Evolutionary conservation across 2,113 vertebrate genomes (phyloP).

Genomic region (Amphilophus citrinellus): DNA sequence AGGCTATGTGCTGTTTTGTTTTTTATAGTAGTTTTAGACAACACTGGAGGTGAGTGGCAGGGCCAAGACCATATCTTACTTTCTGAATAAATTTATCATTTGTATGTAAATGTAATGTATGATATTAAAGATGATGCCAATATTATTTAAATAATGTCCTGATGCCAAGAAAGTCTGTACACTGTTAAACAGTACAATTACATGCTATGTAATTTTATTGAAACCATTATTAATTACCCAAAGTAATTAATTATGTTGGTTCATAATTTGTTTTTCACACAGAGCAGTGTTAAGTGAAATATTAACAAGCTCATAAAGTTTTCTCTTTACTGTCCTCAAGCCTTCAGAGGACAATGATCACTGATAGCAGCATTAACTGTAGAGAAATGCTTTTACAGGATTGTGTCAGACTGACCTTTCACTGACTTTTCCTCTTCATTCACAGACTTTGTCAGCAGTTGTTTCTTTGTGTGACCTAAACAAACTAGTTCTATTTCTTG

Average conservation of each 20-base stretch:
- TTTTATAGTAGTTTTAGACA: background rate
- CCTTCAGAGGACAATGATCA: background rate
- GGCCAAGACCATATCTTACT: background rate
- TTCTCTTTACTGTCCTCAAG: background rate
- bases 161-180: background rate
- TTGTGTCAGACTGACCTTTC: constrained; percentile 45
- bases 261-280: background rate
- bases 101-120: background rate
- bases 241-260: constrained; percentile 2
- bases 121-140: background rate
- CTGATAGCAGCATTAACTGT: constrained; percentile 14
- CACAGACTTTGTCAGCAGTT: constrained; percentile 21
- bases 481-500: constrained; percentile 2
- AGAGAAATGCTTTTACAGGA: constrained; percentile 22
- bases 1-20: background rate
- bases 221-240: background rate
- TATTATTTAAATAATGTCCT: background rate
- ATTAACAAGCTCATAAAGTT: background rate
- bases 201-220: background rate
- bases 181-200: background rate
- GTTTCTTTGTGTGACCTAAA: background rate
- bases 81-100: background rate
- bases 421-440: constrained; percentile 16
- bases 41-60: background rate
- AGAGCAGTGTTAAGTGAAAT: background rate